phyloP scores from a whole-genome alignment of 2,888 invertebrate species.

The Brenthis daphne region DNA sequence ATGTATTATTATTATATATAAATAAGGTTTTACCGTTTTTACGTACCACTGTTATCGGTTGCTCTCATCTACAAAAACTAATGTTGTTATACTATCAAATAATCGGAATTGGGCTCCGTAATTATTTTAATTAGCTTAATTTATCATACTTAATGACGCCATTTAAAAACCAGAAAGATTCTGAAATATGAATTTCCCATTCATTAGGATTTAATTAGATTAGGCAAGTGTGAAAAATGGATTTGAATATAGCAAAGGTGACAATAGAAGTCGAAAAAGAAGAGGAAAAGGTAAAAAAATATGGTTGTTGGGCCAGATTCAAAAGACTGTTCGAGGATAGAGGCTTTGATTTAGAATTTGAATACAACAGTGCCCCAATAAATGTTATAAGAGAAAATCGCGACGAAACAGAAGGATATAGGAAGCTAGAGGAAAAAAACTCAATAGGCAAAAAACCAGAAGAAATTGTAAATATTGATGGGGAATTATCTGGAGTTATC shows the following conservation, averaged over 20 bases:
- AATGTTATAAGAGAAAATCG: slow-evolving; percentile 51
- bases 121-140: slow-evolving; percentile 25
- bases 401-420: slow-evolving; percentile 55
- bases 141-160: slow-evolving; percentile 20
- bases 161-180: neutral
- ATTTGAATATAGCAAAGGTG: slow-evolving; percentile 27
- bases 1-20: neutral
- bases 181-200: neutral
- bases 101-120: slow-evolving; percentile 19
- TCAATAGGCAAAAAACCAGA: slow-evolving; percentile 40
- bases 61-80: slow-evolving; percentile 11
- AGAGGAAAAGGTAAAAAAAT: slow-evolving; percentile 40
- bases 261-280: slow-evolving; percentile 35
- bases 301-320: slow-evolving; percentile 70
- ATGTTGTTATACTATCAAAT: slow-evolving; percentile 16
- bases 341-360: slow-evolving; percentile 74
- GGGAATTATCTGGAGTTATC: slow-evolving; percentile 57
- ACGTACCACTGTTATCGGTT: neutral
- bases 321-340: slow-evolving; percentile 70
- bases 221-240: slow-evolving; percentile 34
- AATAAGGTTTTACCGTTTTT: neutral
- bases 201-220: slow-evolving; percentile 10
- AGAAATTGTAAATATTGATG: slow-evolving; percentile 50
- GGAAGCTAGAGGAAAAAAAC: slow-evolving; percentile 54
- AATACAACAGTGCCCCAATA: slow-evolving; percentile 52